Evolutionary conservation across 2,797 vertebrate genomes (phyloP).

Genomic region (Manis javanica): DNA sequence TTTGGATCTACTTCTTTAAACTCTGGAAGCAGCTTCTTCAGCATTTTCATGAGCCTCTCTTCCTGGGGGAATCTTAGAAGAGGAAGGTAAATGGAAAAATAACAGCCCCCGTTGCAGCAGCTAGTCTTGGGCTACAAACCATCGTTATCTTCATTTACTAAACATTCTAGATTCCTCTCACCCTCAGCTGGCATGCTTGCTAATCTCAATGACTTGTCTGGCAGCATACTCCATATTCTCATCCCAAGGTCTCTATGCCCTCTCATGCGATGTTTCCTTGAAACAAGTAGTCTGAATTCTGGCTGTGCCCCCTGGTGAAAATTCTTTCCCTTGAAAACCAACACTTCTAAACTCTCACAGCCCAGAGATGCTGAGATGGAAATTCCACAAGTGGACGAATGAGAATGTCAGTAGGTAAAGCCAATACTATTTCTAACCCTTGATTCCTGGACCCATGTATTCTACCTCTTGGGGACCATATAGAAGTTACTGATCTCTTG

Average conservation of each 20-base stretch:
- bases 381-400: not conserved
- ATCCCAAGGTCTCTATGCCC: not conserved
- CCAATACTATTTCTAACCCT: not conserved
- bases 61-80: not conserved
- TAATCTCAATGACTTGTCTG: not conserved
- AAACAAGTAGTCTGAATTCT: not conserved
- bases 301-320: not conserved
- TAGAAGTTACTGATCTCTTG: not conserved
- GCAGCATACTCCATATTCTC: not conserved
- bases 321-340: not conserved
- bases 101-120: not conserved
- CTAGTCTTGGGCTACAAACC: not conserved
- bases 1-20: not conserved
- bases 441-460: not conserved
- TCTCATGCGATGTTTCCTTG: not conserved
- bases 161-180: not conserved
- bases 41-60: not conserved
- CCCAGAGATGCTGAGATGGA: not conserved
- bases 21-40: not conserved
- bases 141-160: not conserved
- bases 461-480: not conserved
- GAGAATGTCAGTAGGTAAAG: not conserved
- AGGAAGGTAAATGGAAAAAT: not conserved
- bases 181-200: not conserved
- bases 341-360: not conserved